Base-by-base conservation (phyloP, 2,113 vertebrate genomes). In the Colinus virginianus region DNA sequence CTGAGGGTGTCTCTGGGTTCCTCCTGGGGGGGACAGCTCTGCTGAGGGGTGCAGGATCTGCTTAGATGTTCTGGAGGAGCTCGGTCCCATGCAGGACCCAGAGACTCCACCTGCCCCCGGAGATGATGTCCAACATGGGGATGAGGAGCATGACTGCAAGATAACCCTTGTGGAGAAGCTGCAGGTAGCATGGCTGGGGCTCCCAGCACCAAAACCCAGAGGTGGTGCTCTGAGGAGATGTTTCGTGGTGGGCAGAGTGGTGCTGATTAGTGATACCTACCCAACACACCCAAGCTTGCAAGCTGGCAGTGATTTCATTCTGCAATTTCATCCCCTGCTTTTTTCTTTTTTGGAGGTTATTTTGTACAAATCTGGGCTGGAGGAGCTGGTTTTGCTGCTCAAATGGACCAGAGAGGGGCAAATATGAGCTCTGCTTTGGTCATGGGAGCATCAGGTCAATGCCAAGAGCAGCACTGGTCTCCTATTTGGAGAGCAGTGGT, bases 81-180 rank as follows among this genome's bases (percentile, higher is more conserved):
- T 10, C 8, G 11, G 2, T 8, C 42, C 34, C 34, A 25, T 2
- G 53, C 18, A 7, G 28, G 19, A 12, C 11, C 23, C 2, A 22
- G 64, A 38, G 55, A 10, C 38, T 23, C n/a, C 7, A 0, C 4
- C 11, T 9, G 26, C 13, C 45, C 69, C 32, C 7, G 4, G 30
- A 34, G 4, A 3, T 0, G 0, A 45, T 23, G 14, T 13, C 7
- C 1, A 13, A 1, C 1, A 0, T 0, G 25, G 7, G 13, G 43
- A 46, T 38, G 55, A 8, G 4, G 34, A 6, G 19, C 0, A 8
- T 34, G 5, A 11, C 13, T 9, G 5, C 62, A 10, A 48, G 4
- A 13, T 13, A 56, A 36, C 15, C 0, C 4, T 61, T 5, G 25
- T 77, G 61, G 45, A 30, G 21, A 45, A 67, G 17, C 30, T 79